Conservation (phyloP, 2,797 vertebrate genomes). For the Sorex maritimensis region DNA sequence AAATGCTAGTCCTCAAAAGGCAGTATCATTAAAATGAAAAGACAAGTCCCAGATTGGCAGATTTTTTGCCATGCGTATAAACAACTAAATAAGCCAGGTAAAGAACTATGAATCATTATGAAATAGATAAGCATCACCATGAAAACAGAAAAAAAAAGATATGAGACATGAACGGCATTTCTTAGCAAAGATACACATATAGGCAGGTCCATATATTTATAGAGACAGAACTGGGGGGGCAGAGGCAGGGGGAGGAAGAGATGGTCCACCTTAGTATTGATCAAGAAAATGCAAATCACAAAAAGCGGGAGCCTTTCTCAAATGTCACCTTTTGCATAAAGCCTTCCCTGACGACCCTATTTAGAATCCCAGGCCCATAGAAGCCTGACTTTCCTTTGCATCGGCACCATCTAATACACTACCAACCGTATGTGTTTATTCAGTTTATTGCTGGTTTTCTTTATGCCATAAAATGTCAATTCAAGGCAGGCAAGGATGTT, state of each 20-base stretch:
- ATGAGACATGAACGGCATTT: not conserved
- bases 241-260: not conserved
- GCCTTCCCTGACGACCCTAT: not conserved
- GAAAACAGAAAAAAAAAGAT: not conserved
- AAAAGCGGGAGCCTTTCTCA: conserved; percentile 4
- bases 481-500: conserved; percentile 3
- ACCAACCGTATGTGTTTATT: not conserved
- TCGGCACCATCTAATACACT: not conserved
- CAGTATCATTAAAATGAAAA: conserved; percentile 11
- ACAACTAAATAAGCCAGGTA: not conserved
- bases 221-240: not conserved
- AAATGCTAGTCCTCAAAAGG: conserved; percentile 12
- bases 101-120: conserved; percentile 21
- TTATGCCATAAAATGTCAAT: not conserved
- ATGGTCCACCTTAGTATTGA: not conserved
- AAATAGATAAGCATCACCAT: not conserved
- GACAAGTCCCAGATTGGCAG: not conserved
- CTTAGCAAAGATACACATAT: not conserved
- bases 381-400: not conserved
- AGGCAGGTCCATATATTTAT: too few relatives aligned
- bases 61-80: not conserved
- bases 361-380: not conserved
- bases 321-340: not conserved
- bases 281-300: conserved; percentile 31
- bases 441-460: not conserved